These are phyloP conservation scores for Melanocharis versteri DNA, from an alignment of 2,113 vertebrate genomes.

Conservation along the genomic window DNA sequence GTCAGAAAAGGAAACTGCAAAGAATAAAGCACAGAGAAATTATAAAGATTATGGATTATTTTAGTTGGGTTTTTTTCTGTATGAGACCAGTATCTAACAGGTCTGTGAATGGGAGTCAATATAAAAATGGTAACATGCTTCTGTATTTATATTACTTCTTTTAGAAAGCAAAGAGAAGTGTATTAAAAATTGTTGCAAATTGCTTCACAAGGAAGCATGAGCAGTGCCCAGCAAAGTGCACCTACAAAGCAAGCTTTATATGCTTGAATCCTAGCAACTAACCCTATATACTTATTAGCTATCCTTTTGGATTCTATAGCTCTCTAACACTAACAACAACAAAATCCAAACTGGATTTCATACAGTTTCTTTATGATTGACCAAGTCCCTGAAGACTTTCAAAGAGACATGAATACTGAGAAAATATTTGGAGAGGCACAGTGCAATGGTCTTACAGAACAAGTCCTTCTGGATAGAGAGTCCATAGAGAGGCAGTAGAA, in stretches of 20 bases:
- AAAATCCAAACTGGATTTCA: background rate
- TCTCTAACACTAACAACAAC: background rate
- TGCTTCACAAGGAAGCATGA: background rate
- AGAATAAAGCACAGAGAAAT: background rate
- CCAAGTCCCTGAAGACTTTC: background rate
- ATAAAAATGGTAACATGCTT: background rate
- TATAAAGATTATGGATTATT: background rate
- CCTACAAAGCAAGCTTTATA: background rate
- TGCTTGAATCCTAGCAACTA: background rate
- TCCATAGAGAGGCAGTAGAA: background rate
- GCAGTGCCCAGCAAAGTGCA: background rate
- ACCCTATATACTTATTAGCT: background rate
- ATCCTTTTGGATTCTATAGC: background rate
- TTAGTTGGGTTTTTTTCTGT: background rate
- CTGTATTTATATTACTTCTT: background rate
- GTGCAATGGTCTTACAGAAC: background rate
- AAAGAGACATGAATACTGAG: background rate
- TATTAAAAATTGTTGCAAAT: background rate
- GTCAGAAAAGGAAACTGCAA: background rate
- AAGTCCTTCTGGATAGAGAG: background rate
- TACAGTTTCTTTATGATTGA: background rate
- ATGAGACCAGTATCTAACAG: background rate
- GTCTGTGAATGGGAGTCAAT: background rate
- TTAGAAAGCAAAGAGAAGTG: background rate
- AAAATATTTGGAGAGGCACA: background rate